Evolutionary conservation across 2,113 vertebrate species (phyloP).

Genomic region (Calidris pugnax): DNA sequence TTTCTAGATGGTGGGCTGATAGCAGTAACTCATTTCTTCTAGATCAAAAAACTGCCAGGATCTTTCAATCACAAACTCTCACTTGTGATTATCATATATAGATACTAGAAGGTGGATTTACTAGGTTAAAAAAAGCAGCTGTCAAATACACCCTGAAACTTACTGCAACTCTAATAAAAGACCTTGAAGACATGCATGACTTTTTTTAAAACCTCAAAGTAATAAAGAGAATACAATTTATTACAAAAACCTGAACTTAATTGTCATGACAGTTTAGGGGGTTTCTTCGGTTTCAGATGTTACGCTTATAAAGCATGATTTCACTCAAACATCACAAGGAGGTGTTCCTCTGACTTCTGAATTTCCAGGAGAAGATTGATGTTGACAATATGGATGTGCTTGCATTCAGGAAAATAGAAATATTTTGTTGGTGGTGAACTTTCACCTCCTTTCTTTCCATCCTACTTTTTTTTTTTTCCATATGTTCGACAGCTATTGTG

Average conservation of each 20-base stretch:
- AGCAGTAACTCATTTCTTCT: constrained; percentile 17
- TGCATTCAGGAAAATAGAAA: background rate
- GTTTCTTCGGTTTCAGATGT: background rate
- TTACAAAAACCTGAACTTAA: background rate
- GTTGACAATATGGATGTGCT: background rate
- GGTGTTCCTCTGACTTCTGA: background rate
- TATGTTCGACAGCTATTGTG: background rate
- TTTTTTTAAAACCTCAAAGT: background rate
- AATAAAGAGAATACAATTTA: background rate
- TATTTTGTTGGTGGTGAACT: background rate
- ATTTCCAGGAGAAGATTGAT: background rate
- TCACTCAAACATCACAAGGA: background rate
- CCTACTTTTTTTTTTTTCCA: background rate
- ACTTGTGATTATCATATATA: background rate
- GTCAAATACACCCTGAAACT: background rate
- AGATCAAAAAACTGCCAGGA: background rate
- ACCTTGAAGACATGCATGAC: background rate
- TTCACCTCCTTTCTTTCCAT: background rate
- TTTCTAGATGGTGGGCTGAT: constrained; percentile 18
- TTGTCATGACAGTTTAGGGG: background rate
- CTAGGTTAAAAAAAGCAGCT: background rate
- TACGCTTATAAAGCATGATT: background rate
- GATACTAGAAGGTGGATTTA: background rate
- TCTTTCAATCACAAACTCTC: background rate
- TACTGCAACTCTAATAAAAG: background rate